Evolutionary conservation across 2,113 vertebrate genomes (phyloP).

Genomic region (Pithys albifrons): DNA sequence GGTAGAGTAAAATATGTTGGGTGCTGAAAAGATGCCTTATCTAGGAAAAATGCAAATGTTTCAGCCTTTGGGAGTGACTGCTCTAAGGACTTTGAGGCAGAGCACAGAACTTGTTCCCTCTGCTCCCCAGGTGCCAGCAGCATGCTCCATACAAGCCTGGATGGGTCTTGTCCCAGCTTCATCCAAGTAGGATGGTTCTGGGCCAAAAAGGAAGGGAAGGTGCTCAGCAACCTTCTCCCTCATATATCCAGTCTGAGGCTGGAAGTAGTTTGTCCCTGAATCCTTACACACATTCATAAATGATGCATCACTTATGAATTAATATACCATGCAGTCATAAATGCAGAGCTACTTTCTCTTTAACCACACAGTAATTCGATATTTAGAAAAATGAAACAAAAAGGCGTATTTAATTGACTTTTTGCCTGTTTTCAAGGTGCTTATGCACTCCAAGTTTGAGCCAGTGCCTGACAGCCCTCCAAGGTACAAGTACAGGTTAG

Average conservation of each 20-base stretch:
- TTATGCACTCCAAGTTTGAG: background rate
- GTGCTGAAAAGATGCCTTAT: background rate
- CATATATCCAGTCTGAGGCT: background rate
- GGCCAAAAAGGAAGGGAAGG: background rate
- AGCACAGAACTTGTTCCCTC: fast-evolving
- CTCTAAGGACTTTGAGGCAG: background rate
- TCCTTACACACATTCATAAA: background rate
- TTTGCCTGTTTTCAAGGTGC: background rate
- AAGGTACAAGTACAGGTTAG: background rate
- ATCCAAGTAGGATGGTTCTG: background rate
- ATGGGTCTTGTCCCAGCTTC: background rate
- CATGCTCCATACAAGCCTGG: fast-evolving
- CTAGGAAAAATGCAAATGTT: background rate
- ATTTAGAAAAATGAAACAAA: background rate
- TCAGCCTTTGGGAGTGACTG: background rate
- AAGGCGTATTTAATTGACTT: background rate
- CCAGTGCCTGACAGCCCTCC: background rate
- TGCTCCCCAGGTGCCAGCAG: fast-evolving
- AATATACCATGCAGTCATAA: background rate
- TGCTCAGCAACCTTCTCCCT: background rate
- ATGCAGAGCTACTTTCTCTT: background rate
- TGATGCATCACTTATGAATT: background rate
- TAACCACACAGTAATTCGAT: background rate
- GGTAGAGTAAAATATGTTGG: background rate
- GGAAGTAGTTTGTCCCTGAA: background rate